phyloP scores from a whole-genome alignment of 2,113 vertebrate genomes.

The Indri indri region DNA sequence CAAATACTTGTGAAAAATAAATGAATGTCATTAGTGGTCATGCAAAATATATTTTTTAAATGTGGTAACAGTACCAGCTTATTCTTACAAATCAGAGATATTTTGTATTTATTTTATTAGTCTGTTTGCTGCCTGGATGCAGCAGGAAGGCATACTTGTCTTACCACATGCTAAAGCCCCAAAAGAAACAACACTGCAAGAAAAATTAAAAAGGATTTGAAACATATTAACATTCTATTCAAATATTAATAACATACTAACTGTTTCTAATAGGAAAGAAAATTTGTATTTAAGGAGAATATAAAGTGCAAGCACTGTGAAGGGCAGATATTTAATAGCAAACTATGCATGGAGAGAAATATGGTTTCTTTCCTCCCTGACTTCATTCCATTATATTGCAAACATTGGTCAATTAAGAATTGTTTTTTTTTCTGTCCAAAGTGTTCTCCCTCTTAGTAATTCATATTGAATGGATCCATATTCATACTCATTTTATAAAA shows the following conservation, averaged over 20 bases:
- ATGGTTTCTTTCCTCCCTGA: neutral
- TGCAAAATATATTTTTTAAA: neutral
- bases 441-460: conserved; percentile 1
- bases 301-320: neutral
- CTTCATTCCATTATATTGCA: neutral
- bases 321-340: neutral
- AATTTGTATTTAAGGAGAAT: neutral
- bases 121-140: neutral
- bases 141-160: neutral
- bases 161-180: neutral
- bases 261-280: conserved; percentile 42
- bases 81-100: neutral
- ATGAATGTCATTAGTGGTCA: neutral
- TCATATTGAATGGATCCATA: conserved; percentile 40
- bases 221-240: neutral
- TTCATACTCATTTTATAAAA: neutral
- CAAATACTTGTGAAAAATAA: neutral
- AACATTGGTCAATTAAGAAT: neutral
- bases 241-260: neutral
- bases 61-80: neutral
- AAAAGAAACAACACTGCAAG: neutral
- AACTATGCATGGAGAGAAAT: neutral
- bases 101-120: conserved; percentile 7
- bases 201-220: conserved; percentile 23
- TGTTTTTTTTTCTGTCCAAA: neutral